A percentile compares a stretch with the other conserved stretches of the same genome.
These are phyloP conservation scores for Cydia strobilella DNA, from an alignment of 1,140 invertebrate species.

Conservation along the genomic window DNA sequence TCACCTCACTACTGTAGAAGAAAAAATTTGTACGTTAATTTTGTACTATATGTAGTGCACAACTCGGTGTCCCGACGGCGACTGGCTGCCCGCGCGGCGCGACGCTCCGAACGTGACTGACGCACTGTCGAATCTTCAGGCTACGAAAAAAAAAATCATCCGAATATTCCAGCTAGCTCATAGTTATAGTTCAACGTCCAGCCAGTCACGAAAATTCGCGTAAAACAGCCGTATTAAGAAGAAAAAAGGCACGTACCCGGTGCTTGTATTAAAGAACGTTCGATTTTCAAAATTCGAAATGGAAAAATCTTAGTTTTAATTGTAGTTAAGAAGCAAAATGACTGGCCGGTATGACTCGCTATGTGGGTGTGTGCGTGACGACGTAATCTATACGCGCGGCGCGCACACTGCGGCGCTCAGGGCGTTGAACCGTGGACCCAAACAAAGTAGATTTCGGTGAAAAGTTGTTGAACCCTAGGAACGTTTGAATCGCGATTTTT, in stretches of 20 bases:
- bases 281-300: constrained; percentile 14
- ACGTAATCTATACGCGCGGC: constrained; percentile 50
- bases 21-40: constrained; percentile 76
- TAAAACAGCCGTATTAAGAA: constrained; percentile 9
- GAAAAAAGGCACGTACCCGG: constrained; percentile 12
- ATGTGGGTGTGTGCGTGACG: constrained; percentile 60
- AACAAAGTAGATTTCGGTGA: constrained; percentile 79
- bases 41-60: constrained; percentile 78
- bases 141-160: constrained; percentile 76
- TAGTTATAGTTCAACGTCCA: constrained; percentile 70
- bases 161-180: constrained; percentile 75
- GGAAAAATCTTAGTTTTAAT: constrained; percentile 25
- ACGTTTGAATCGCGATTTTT: constrained; percentile 62
- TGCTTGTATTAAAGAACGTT: neutral
- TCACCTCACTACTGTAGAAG: constrained; percentile 63
- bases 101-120: constrained; percentile 70
- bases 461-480: constrained; percentile 77
- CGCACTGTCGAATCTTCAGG: constrained; percentile 74
- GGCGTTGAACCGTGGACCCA: constrained; percentile 74
- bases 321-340: constrained; percentile 70
- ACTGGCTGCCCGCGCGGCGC: constrained; percentile 55
- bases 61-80: constrained; percentile 61
- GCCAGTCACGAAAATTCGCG: neutral
- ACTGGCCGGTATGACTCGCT: constrained; percentile 43
- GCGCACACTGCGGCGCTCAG: constrained; percentile 61